A percentile compares a stretch with the other conserved stretches of the same genome.
phyloP scores from a whole-genome alignment of 2,797 vertebrate genomes.

The Pseudotriccus pelzelni region DNA sequence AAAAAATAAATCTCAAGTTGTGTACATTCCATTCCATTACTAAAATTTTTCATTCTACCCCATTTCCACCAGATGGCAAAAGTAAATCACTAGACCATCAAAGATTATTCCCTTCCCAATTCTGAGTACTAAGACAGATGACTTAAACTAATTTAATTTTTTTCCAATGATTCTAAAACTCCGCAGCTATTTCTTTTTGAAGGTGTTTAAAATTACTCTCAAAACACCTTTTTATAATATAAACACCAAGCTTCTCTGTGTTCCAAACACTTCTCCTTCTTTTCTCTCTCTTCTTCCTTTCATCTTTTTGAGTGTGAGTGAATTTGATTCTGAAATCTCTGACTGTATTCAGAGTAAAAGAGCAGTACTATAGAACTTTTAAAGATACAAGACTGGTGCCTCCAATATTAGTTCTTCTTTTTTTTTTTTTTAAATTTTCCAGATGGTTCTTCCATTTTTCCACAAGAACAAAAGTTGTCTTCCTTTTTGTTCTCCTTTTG shows the following conservation, averaged over 20 bases:
- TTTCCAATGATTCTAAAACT: neutral
- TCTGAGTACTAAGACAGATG: neutral
- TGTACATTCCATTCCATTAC: neutral
- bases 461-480: neutral
- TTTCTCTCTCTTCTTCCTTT: neutral
- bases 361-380: neutral
- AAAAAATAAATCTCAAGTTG: neutral
- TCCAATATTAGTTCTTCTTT: neutral
- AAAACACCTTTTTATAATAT: neutral
- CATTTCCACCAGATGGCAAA: constrained; percentile 48
- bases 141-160: neutral
- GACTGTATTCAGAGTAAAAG: neutral
- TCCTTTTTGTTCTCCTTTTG: neutral
- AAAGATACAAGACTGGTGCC: neutral
- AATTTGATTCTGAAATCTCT: neutral
- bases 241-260: neutral
- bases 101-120: neutral
- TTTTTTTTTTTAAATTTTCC: neutral
- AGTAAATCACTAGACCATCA: neutral
- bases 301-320: neutral
- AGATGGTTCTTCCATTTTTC: neutral
- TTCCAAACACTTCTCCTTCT: neutral
- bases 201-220: neutral
- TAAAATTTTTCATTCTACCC: neutral
- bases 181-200: neutral